Evolutionary conservation across 2,888 invertebrate species (phyloP).

Genomic region (Acanthacorydalis orientalis): DNA sequence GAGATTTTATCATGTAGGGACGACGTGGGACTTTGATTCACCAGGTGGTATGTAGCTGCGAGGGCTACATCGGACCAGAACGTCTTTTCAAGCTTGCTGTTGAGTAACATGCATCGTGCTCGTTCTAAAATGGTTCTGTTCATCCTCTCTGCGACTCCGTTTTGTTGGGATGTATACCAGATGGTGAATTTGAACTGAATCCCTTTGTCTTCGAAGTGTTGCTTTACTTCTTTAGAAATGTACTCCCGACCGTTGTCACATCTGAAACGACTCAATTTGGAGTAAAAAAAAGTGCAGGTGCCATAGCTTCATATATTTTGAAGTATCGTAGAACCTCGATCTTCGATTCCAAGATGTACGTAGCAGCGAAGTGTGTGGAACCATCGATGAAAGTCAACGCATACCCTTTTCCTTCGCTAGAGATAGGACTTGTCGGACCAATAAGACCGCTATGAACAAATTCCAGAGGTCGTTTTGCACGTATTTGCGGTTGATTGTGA

Average conservation of each 20-base stretch:
- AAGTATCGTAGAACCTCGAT: conserved; percentile 14
- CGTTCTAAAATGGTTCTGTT: too few species aligned
- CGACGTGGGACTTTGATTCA: conserved; percentile 16
- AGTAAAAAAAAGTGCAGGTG: conserved; percentile 13
- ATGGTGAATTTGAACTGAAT: conserved; percentile 14
- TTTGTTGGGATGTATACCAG: conserved; percentile 15
- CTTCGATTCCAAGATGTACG: conserved; percentile 12
- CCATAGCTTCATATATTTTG: conserved; percentile 13
- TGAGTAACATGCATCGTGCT: too few species aligned
- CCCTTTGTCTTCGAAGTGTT: conserved; percentile 12
- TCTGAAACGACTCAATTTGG: conserved; percentile 12
- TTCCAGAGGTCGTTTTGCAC: conserved; percentile 11
- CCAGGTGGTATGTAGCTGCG: conserved; percentile 18
- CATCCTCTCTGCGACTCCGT: conserved; percentile 15
- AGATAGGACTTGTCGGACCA: conserved; percentile 13
- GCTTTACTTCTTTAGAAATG: conserved; percentile 14
- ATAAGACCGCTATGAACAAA: conserved; percentile 14
- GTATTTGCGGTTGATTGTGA: conserved; percentile 8
- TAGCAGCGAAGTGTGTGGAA: conserved; percentile 13
- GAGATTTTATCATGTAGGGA: conserved; percentile 17
- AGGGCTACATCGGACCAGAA: conserved; percentile 17
- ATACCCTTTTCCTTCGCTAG: conserved; percentile 11
- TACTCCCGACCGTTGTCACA: conserved; percentile 18
- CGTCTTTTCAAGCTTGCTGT: conserved; percentile 9
- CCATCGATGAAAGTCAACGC: conserved; percentile 17